A percentile compares a stretch with the other conserved stretches of the same genome.
Conservation (phyloP, 2,888 invertebrate genomes). For the Eilema caniola region DNA sequence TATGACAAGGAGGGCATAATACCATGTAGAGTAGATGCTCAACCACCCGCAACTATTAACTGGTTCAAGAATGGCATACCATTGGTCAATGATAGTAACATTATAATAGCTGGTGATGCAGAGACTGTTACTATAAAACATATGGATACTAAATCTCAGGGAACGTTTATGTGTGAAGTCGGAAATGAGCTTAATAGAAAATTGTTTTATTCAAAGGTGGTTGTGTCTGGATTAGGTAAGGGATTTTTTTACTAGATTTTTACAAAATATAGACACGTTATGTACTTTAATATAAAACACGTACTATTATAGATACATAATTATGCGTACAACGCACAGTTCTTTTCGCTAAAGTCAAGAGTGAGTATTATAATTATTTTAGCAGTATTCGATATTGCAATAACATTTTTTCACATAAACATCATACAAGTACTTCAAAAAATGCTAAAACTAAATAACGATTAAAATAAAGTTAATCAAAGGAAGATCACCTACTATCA, state of each 20-base stretch:
- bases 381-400: no score
- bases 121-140: slow-evolving; percentile 52
- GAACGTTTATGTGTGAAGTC: slow-evolving; percentile 56
- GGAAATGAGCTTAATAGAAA: slow-evolving; percentile 45
- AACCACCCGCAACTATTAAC: slow-evolving; percentile 54
- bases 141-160: slow-evolving; percentile 52
- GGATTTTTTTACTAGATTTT: not conserved
- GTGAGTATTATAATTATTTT: not conserved
- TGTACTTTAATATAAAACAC: no score
- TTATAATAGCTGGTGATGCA: slow-evolving; percentile 50
- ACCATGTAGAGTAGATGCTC: slow-evolving; percentile 56
- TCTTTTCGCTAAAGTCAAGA: not conserved
- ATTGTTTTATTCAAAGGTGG: slow-evolving; percentile 48
- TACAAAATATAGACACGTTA: not conserved
- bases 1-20: slow-evolving; percentile 49
- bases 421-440: no score
- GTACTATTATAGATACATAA: no score
- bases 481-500: not conserved
- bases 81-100: slow-evolving; percentile 39
- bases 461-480: not conserved
- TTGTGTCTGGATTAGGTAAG: slow-evolving; percentile 57
- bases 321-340: no score
- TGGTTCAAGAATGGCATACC: slow-evolving; percentile 56
- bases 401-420: no score
- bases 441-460: not conserved